phyloP scores from a whole-genome alignment of 2,797 vertebrate genomes.

The Gallinago stenura region DNA sequence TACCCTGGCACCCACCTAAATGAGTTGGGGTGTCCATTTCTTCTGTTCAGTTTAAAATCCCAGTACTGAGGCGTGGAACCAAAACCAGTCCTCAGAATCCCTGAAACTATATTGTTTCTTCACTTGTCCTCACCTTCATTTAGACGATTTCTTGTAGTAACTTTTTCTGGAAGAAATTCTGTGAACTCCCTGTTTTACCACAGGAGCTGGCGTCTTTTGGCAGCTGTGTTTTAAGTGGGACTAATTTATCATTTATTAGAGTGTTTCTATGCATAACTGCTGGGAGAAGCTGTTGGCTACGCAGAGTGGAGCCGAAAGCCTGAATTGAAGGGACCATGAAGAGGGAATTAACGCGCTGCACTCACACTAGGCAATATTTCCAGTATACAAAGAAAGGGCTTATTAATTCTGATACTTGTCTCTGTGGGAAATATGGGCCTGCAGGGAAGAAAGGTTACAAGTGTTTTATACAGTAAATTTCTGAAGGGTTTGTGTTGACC shows the following conservation, averaged over 20 bases:
- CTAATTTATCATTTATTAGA: background rate
- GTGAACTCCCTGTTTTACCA: background rate
- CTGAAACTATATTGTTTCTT: background rate
- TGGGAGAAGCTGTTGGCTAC: conserved; percentile 1
- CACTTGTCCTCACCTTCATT: background rate
- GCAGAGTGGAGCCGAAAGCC: background rate
- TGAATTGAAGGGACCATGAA: background rate
- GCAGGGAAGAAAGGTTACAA: background rate
- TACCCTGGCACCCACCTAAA: background rate
- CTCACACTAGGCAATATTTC: background rate
- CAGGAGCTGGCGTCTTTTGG: background rate
- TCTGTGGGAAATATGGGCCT: background rate
- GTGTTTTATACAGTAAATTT: conserved; percentile 41
- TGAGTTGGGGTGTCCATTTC: background rate
- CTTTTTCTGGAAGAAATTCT: background rate
- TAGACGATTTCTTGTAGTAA: background rate
- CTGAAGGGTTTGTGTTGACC: conserved; percentile 54
- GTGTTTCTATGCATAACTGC: background rate
- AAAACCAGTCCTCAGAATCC: background rate
- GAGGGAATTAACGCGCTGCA: background rate
- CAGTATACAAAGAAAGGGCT: background rate
- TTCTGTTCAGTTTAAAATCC: background rate
- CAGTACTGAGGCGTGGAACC: accelerated
- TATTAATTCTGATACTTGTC: background rate
- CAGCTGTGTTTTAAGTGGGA: background rate